Conservation (phyloP, 2,888 invertebrate species). For the Alloplasta piceator region DNA sequence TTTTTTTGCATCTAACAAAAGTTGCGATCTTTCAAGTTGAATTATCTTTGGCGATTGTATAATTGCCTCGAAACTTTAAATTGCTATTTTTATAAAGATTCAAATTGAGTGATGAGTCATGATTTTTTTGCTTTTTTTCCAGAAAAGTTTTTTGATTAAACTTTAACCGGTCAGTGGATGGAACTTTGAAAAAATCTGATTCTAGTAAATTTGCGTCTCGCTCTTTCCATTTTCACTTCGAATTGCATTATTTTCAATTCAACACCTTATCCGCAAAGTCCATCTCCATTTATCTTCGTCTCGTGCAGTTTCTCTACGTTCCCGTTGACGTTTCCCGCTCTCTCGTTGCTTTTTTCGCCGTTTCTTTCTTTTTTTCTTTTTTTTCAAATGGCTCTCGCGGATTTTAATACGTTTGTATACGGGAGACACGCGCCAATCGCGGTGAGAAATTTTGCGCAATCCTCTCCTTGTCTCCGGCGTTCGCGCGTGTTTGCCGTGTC, state of each 20-base stretch:
- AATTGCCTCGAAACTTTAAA: too few species aligned
- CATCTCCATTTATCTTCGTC: constrained; percentile 63
- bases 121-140: constrained; percentile 18
- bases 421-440: neutral
- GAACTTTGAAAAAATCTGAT: too few species aligned
- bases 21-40: too few species aligned
- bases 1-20: too few species aligned
- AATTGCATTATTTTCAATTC: constrained; percentile 44
- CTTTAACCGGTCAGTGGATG: constrained; percentile 56
- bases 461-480: constrained; percentile 37
- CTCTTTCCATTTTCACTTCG: too few species aligned
- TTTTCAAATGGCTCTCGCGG: neutral
- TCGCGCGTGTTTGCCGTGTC: constrained; percentile 17
- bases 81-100: too few species aligned
- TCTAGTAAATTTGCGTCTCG: too few species aligned
- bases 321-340: constrained; percentile 57
- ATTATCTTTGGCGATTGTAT: too few species aligned
- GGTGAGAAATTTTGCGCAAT: constrained; percentile 61
- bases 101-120: too few species aligned
- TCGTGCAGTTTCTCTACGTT: constrained; percentile 11
- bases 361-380: neutral
- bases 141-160: constrained; percentile 50
- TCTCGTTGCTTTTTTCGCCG: neutral
- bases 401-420: constrained; percentile 18
- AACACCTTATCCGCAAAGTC: constrained; percentile 51